phyloP scores from a whole-genome alignment of 2,113 vertebrate species.

The Pelecanus crispus region DNA sequence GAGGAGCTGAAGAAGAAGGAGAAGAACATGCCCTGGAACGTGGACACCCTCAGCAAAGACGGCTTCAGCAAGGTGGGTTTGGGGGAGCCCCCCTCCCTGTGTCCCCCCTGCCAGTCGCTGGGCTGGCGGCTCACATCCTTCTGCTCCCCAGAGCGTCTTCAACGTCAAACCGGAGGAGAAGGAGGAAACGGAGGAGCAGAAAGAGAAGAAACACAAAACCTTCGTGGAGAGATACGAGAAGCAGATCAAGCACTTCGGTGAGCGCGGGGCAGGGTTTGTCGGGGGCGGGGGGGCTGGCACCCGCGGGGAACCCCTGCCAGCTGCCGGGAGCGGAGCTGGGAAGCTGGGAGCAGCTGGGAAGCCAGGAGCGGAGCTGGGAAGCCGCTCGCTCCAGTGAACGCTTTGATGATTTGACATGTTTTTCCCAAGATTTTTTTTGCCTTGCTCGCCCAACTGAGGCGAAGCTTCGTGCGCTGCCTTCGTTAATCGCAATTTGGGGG shows the following conservation, averaged over 20 bases:
- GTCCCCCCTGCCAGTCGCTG: not conserved
- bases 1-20: conserved; percentile 78
- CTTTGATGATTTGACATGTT: accelerated
- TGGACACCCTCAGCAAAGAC: conserved; percentile 88
- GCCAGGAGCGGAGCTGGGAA: too few relatives aligned
- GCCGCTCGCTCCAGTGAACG: accelerated
- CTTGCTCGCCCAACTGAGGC: not conserved
- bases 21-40: conserved; percentile 88
- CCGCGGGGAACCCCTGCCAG: too few relatives aligned
- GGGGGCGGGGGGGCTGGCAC: conserved; percentile 4
- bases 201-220: conserved; percentile 88
- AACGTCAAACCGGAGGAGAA: conserved; percentile 79
- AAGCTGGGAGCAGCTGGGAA: not conserved
- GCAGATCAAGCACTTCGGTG: conserved; percentile 88
- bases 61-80: conserved; percentile 87
- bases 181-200: conserved; percentile 84
- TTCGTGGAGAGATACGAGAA: conserved; percentile 83
- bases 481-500: not conserved
- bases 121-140: accelerated
- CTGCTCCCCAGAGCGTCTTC: conserved; percentile 76
- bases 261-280: conserved; percentile 20
- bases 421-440: not conserved
- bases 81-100: not conserved
- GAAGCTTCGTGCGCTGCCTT: not conserved
- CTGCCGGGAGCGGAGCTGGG: too few relatives aligned